Percentiles rank a stretch among this genome's conserved stretches.
Evolutionary conservation across 2,888 invertebrate genomes (phyloP).

Genomic region (Blera fallax): DNA sequence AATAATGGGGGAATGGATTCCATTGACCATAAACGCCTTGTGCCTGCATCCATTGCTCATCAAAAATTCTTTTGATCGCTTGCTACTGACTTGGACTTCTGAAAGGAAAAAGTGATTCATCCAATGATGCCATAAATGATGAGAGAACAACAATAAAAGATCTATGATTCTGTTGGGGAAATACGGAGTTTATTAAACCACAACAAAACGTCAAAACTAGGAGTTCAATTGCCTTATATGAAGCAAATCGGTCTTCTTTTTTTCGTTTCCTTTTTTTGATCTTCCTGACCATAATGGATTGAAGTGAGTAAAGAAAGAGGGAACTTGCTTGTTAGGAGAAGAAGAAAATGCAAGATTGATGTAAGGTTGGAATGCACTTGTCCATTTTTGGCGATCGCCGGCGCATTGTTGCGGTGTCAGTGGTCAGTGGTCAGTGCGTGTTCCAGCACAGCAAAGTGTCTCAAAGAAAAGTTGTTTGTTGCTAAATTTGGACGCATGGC

Average conservation of each 20-base stretch:
- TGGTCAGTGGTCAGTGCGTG: constrained; percentile 13
- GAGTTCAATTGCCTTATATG: constrained; percentile 64
- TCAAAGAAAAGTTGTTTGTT: constrained; percentile 51
- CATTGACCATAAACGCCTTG: constrained; percentile 68
- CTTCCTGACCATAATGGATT: constrained; percentile 46
- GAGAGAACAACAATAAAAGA: constrained; percentile 23
- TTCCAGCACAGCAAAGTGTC: background rate
- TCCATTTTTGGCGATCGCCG: constrained; percentile 60
- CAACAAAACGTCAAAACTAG: constrained; percentile 57
- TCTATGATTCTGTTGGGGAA: constrained; percentile 63
- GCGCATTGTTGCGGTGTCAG: constrained; percentile 30
- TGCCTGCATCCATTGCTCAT: constrained; percentile 65
- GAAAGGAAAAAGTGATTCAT: constrained; percentile 70
- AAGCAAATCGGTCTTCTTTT: constrained; percentile 35
- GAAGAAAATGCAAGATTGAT: constrained; percentile 71
- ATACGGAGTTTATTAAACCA: constrained; percentile 66
- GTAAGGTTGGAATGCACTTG: constrained; percentile 65
- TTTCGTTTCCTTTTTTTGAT: constrained; percentile 29
- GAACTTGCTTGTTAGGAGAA: constrained; percentile 56
- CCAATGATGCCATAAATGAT: constrained; percentile 54
- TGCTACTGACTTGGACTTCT: constrained; percentile 5
- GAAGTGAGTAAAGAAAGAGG: constrained; percentile 30
- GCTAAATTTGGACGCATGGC: constrained; percentile 43
- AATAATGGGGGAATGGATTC: constrained; percentile 67
- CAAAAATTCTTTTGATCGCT: constrained; percentile 71